phyloP scores from a whole-genome alignment of 2,113 vertebrate genomes.

The Microtus ochrogaster region DNA sequence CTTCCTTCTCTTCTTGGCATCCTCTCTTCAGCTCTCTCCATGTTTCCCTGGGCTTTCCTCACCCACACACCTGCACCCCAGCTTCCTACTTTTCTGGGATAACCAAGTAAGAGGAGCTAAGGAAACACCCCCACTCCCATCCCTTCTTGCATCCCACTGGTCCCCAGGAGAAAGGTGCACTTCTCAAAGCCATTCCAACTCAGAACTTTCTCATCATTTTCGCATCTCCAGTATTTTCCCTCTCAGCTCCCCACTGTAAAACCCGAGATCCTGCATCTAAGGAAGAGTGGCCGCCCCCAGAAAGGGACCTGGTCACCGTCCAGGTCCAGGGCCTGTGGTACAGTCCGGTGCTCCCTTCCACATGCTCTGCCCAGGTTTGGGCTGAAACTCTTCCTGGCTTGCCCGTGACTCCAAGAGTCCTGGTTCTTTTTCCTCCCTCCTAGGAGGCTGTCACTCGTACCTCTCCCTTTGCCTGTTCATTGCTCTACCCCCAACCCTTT shows the following conservation, averaged over 20 bases:
- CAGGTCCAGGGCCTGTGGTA: neutral
- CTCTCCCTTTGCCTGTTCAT: neutral
- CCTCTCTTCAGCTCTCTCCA: neutral
- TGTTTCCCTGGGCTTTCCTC: neutral
- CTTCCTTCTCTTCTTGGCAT: neutral
- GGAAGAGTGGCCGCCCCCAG: neutral
- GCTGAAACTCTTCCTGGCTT: neutral
- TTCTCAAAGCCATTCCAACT: neutral
- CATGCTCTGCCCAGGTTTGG: rapidly evolving
- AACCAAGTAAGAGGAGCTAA: neutral
- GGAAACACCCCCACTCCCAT: neutral
- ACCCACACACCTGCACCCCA: neutral
- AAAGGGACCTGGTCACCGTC: neutral
- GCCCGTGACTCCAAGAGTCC: neutral
- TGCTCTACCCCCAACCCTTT: neutral
- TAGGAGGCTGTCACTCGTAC: neutral
- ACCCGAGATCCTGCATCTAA: neutral
- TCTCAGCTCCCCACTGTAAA: neutral
- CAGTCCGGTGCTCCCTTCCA: neutral
- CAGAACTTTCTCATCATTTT: neutral
- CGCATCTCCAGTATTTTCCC: neutral
- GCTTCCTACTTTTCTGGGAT: neutral
- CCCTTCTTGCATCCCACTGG: neutral
- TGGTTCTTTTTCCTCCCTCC: neutral
- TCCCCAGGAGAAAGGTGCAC: neutral